phyloP scores from a whole-genome alignment of 2,113 vertebrate species.

The Jaculus jaculus region DNA sequence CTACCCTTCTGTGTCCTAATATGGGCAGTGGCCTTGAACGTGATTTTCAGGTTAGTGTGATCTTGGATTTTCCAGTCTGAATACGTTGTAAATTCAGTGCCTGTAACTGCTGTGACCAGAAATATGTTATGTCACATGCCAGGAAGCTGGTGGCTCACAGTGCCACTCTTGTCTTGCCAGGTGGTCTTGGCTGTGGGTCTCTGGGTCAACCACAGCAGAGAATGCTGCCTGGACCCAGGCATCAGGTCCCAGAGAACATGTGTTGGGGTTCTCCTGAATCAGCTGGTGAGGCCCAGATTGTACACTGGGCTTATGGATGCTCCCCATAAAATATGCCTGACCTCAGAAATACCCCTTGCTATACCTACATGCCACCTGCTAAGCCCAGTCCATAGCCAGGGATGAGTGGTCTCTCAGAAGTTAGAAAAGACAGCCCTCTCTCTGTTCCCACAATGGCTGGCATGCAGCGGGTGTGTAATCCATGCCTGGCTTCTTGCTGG shows the following conservation, averaged over 20 bases:
- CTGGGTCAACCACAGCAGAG: fast-evolving
- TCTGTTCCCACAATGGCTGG: fast-evolving
- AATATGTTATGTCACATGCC: fast-evolving
- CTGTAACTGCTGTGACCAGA: background rate
- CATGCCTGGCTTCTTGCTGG: fast-evolving
- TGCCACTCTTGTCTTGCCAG: too few species aligned
- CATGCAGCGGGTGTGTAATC: fast-evolving
- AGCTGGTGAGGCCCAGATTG: background rate
- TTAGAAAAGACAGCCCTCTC: too few species aligned
- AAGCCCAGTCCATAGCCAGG: fast-evolving
- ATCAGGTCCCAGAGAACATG: background rate
- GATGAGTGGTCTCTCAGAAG: fast-evolving
- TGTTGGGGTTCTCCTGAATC: background rate
- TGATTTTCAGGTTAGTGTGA: fast-evolving
- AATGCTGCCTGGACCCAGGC: fast-evolving
- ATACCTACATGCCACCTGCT: fast-evolving
- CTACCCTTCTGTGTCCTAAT: fast-evolving
- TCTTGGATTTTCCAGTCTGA: fast-evolving
- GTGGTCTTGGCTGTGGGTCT: background rate
- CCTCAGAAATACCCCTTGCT: background rate
- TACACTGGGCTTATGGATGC: fast-evolving
- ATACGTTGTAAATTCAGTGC: fast-evolving
- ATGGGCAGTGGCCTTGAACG: fast-evolving
- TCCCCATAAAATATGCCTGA: fast-evolving
- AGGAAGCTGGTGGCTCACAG: fast-evolving